Base-by-base conservation (phyloP, 2,113 vertebrate species). In the Noctilio leporinus region DNA sequence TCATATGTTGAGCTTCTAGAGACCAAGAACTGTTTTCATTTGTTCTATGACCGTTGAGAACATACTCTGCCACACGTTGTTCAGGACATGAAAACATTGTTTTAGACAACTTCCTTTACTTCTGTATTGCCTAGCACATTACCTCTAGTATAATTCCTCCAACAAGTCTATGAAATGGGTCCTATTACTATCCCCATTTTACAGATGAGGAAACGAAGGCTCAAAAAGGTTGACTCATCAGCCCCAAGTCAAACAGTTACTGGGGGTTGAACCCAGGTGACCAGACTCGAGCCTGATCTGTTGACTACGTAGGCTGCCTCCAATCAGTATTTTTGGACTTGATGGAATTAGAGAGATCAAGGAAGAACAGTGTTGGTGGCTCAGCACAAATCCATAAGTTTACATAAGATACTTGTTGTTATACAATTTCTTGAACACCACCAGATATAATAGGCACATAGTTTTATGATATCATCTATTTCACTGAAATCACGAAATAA, bases 401-500 rank as follows among this genome's bases (percentile, higher is more conserved):
- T 28, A 30, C 33, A 95, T 28, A 67, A 67, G 72, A n/a, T 70
- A 65, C 30, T 45, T n/a, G 26, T 30, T 17, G 8, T 70, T 91
- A 85, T 49, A 17, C 28, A 82, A 38, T 81, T 81, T 70, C n/a
- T 78, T 88, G 59, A 55, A 62, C 16, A 77, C 35, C 6, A 53
- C 7, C 53, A 95, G 43, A 14, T 89, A 16, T 22, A 64, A 84
- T 3, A 78, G 35, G 22, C 30, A 4, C 19, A 24, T 33, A 24
- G 22, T 82, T 75, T 57, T 91, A 49, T 38, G 10, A 57, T 57
- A 30, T 89, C 22, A 82, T 73, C 86, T 77, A 40, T 51, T 95
- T 35, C 69, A 55, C 19, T 83, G 83, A 95, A 94, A 86, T 95
- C 28, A 91, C 47, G 45, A 82, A 69, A 45, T 90, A 51, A 75